A percentile compares a stretch with the other conserved stretches of the same genome.
Conservation (phyloP, 2,888 invertebrate genomes). For the Ennomos erosarius region DNA sequence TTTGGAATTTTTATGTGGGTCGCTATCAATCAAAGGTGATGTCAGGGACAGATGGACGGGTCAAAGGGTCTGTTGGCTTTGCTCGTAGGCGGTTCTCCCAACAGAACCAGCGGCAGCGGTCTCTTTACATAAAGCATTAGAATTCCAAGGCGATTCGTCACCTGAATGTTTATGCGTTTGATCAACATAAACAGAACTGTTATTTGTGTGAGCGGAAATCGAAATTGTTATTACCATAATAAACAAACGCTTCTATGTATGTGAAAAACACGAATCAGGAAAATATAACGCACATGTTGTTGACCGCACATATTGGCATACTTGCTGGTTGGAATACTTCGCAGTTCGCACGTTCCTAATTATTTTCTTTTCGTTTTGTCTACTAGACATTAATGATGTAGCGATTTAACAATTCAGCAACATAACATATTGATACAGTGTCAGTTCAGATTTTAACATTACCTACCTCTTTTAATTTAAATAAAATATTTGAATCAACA, state of each 20-base stretch:
- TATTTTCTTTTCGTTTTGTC: background rate
- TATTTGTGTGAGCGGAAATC: slow-evolving; percentile 29
- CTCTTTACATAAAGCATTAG: slow-evolving; percentile 36
- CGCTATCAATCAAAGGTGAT: slow-evolving; percentile 67
- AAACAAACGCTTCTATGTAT: slow-evolving; percentile 20
- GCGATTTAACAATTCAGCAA: background rate
- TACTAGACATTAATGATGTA: background rate
- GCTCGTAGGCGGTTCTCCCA: slow-evolving; percentile 31
- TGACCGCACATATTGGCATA: background rate
- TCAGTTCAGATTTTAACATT: too few relatives aligned
- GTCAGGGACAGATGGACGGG: slow-evolving; percentile 52
- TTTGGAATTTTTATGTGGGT: slow-evolving; percentile 33
- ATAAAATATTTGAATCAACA: background rate
- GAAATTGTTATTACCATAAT: slow-evolving; percentile 26
- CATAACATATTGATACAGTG: background rate
- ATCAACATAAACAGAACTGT: slow-evolving; percentile 22
- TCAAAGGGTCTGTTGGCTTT: slow-evolving; percentile 51
- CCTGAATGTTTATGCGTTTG: slow-evolving; percentile 34
- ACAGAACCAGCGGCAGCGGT: slow-evolving; percentile 8
- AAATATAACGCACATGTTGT: slow-evolving; percentile 6
- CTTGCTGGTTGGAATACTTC: too few relatives aligned
- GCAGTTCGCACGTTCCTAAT: background rate
- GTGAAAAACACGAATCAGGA: slow-evolving; percentile 20
- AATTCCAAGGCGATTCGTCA: slow-evolving; percentile 29
- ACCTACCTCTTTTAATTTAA: too few relatives aligned